Percentiles rank a stretch among this genome's conserved stretches.
These are phyloP conservation scores for Sylvietta virens DNA, from an alignment of 2,113 vertebrate species.

Conservation along the genomic window DNA sequence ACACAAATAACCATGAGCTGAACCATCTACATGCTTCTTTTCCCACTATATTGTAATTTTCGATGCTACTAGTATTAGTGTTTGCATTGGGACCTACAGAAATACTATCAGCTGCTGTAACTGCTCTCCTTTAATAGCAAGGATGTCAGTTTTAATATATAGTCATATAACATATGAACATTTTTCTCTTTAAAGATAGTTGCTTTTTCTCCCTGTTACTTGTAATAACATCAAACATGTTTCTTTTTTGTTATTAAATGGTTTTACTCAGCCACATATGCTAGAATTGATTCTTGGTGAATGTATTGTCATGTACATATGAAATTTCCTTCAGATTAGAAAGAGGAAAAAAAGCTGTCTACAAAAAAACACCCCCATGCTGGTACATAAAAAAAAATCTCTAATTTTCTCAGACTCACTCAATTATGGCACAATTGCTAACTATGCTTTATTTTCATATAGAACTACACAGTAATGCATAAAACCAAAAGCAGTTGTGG, in stretches of 20 bases:
- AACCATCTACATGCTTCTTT: not conserved
- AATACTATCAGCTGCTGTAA: not conserved
- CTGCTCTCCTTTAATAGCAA: not conserved
- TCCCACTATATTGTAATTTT: not conserved
- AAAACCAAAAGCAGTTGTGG: not conserved
- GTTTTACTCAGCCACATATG: not conserved
- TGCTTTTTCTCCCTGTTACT: not conserved
- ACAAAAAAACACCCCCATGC: accelerated
- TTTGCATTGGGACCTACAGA: not conserved
- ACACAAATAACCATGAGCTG: accelerated
- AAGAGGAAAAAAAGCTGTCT: not conserved
- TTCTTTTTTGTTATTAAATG: not conserved
- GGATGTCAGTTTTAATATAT: not conserved
- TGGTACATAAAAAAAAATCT: not conserved
- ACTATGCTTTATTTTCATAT: not conserved
- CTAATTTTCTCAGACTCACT: not conserved
- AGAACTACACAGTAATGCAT: not conserved
- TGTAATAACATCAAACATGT: not conserved
- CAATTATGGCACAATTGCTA: not conserved
- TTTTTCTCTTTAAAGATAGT: not conserved
- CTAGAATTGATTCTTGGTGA: not conserved
- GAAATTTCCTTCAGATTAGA: not conserved
- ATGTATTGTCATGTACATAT: not conserved
- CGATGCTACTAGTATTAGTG: not conserved
- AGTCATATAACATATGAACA: accelerated